A percentile compares a stretch with the other conserved stretches of the same genome.
Conservation (phyloP, 1,140 invertebrate species). For the Mamestra configurata region DNA sequence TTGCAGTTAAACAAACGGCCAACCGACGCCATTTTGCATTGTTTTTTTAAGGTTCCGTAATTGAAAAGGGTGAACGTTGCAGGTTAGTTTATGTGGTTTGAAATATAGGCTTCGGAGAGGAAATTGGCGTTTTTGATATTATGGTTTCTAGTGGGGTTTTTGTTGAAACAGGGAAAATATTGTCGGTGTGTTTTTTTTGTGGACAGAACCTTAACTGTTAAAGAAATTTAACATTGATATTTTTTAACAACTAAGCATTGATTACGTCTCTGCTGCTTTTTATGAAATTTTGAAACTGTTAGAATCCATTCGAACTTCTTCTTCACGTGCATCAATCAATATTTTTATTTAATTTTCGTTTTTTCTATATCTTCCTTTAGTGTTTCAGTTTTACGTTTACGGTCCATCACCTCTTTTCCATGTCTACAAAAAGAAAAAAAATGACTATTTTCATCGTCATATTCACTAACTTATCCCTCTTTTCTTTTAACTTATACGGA, state of each 20-base stretch:
- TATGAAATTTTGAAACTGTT: too few species aligned
- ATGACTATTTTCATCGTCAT: background rate
- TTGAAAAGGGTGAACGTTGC: slow-evolving; percentile 45
- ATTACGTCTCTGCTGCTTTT: too few species aligned
- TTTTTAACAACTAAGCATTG: too few species aligned
- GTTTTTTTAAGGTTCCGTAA: slow-evolving; percentile 51
- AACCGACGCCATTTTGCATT: slow-evolving; percentile 37
- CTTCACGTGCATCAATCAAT: too few species aligned
- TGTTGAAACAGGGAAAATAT: background rate
- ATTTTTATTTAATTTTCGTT: too few species aligned
- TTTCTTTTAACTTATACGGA: slow-evolving; percentile 14
- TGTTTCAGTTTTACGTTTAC: too few species aligned
- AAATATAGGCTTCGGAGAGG: slow-evolving; percentile 20
- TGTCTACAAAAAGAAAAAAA: too few species aligned
- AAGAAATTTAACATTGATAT: too few species aligned
- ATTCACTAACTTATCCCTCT: background rate
- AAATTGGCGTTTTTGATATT: slow-evolving; percentile 24
- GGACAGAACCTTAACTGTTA: too few species aligned
- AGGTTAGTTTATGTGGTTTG: slow-evolving; percentile 14
- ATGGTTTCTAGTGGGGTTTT: background rate
- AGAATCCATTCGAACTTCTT: too few species aligned
- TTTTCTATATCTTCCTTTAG: too few species aligned
- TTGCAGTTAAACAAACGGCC: slow-evolving; percentile 51
- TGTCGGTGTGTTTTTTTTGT: background rate
- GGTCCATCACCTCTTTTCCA: too few species aligned